Evolutionary conservation across 2,888 invertebrate species (phyloP).

Genomic region (Oscheius sp.): DNA sequence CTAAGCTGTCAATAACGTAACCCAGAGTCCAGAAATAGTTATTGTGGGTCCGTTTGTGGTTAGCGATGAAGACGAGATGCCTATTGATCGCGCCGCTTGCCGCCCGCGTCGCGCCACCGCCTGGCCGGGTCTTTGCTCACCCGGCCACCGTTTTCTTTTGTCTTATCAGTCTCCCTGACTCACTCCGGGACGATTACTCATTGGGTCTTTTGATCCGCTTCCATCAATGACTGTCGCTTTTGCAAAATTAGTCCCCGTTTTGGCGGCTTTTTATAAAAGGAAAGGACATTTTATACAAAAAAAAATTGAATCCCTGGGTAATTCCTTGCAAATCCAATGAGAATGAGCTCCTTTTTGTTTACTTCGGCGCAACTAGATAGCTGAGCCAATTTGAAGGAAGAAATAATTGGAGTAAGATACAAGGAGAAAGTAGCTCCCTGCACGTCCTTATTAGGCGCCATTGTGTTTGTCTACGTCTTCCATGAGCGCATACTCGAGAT

Average conservation of each 20-base stretch:
- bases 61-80: conserved; percentile 4
- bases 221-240: neutral
- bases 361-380: neutral
- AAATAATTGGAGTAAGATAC: too few species aligned
- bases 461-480: neutral
- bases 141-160: neutral
- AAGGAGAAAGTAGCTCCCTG: too few species aligned
- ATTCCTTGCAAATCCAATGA: neutral
- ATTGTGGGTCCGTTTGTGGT: too few species aligned
- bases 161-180: neutral
- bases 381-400: neutral
- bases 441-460: neutral
- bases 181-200: neutral
- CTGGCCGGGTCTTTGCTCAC: neutral
- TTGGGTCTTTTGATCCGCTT: neutral
- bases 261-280: neutral
- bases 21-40: too few species aligned
- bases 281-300: neutral
- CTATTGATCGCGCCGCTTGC: conserved; percentile 26
- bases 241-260: neutral
- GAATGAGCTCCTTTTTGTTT: neutral
- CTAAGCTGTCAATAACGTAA: too few species aligned
- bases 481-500: neutral
- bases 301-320: neutral
- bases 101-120: conserved; percentile 14